Evolutionary conservation across 2,888 invertebrate genomes (phyloP).

Genomic region (Masnerella sp.): DNA sequence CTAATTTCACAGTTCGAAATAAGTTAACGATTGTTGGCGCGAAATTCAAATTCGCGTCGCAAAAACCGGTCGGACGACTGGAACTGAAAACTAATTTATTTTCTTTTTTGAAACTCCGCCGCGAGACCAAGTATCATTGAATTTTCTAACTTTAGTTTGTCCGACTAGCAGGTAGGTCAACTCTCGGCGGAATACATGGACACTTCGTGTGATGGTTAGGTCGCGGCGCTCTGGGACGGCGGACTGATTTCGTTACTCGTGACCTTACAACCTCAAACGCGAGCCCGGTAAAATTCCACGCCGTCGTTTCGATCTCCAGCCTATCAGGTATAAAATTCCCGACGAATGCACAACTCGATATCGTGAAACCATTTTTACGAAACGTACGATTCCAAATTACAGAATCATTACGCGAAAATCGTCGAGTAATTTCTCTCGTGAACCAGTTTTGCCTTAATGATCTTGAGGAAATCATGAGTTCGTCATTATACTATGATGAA

Average conservation of each 20-base stretch:
- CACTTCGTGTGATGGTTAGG: slow-evolving; percentile 72
- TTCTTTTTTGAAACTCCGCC: slow-evolving; percentile 6
- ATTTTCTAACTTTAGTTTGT: slow-evolving; percentile 49
- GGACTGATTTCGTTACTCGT: slow-evolving; percentile 71
- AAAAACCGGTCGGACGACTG: slow-evolving; percentile 69
- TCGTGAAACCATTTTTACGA: background rate
- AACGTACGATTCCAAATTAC: background rate
- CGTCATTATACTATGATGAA: too few relatives aligned
- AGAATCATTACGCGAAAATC: too few relatives aligned
- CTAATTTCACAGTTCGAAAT: too few relatives aligned
- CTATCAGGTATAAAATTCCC: background rate
- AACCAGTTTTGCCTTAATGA: too few relatives aligned
- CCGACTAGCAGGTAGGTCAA: slow-evolving; percentile 72
- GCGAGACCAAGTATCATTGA: slow-evolving; percentile 22
- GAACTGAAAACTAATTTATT: slow-evolving; percentile 73
- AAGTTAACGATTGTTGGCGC: too few relatives aligned
- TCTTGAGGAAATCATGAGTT: too few relatives aligned
- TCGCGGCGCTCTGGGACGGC: slow-evolving; percentile 70
- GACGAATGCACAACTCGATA: background rate
- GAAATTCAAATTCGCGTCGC: too few relatives aligned
- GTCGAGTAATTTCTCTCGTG: too few relatives aligned
- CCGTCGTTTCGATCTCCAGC: slow-evolving; percentile 2
- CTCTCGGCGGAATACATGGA: slow-evolving; percentile 72
- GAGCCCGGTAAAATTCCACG: slow-evolving; percentile 19
- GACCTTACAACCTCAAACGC: slow-evolving; percentile 54